These are phyloP conservation scores for Drymodes brunneopygia DNA, from an alignment of 2,113 vertebrate genomes.

Conservation along the genomic window DNA sequence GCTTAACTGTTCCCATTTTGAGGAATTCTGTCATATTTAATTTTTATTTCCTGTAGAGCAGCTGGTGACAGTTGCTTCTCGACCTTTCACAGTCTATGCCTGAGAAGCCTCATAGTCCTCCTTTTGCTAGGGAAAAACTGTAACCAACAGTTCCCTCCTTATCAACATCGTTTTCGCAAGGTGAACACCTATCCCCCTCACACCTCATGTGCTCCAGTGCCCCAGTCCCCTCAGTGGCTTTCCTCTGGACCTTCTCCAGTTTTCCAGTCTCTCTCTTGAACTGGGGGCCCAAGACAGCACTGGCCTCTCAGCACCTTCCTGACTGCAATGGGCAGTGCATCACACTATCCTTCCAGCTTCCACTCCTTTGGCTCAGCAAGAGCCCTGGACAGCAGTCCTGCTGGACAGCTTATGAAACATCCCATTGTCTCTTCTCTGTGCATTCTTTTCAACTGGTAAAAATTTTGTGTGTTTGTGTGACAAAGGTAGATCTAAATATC, in stretches of 20 bases:
- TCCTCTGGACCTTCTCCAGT: not conserved
- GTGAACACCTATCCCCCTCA: not conserved
- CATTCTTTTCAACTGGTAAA: not conserved
- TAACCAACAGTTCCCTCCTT: not conserved
- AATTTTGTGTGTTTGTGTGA: not conserved
- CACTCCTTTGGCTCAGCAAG: not conserved
- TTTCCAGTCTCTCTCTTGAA: not conserved
- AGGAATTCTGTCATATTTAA: not conserved
- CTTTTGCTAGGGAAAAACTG: not conserved
- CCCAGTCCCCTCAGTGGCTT: not conserved
- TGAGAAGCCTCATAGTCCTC: not conserved
- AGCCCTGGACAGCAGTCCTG: not conserved
- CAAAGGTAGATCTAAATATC: not conserved
- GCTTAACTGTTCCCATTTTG: not conserved
- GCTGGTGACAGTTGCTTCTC: not conserved
- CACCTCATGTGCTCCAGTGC: fast-evolving
- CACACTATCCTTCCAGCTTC: not conserved
- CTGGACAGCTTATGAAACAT: not conserved
- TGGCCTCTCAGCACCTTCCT: not conserved
- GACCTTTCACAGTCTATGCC: not conserved
- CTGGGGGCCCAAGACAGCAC: not conserved
- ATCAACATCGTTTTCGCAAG: fast-evolving
- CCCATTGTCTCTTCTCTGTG: not conserved
- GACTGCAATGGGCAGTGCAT: too few species aligned
- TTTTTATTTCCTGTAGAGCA: not conserved